Base-by-base conservation (phyloP, 1,140 invertebrate genomes). In the Pseudoatta argentina region DNA sequence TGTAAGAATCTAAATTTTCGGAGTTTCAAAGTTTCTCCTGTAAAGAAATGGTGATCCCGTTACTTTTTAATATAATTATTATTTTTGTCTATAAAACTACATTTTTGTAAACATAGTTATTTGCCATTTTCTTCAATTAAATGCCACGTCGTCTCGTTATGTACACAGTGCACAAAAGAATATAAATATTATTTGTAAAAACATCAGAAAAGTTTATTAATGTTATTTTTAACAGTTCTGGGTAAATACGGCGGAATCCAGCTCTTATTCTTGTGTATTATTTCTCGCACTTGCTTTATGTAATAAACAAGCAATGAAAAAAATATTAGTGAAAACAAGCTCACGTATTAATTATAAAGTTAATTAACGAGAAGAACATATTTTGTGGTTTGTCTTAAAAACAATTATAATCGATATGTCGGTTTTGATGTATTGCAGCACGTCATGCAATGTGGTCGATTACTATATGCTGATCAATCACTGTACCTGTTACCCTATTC, bases 391-490 rank as follows among this genome's bases (percentile, higher is more conserved):
- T 69, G 77, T 67, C 63, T 79, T 81, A 24, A 55, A 55, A 67
- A 81, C 64, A 55, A 69, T 81, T 55, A 57, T 71, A 71, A 81
- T 81, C 39, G 64, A 81, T 69, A 66, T 69, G 66, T 39, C 66
- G n/a, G 30, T 57, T 59, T 55, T 55, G 48, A 81, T 81, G 44
- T 81, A 81, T 81, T 71, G 16, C 75, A 18, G 27, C 57, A 34
- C n/a, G 64, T 16, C 48, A 67, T 51, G 44, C 61, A 39, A n/a
- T 44, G 18, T 30, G 24, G 61, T 81, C 64, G 21, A 81, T 81
- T 81, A 81, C 34, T 55, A 55, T 24, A 39, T 39, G 77, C 77
- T 71, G 77, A 81, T 81, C 64, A 71, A 81, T 81, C 77, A 81
- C 34, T 81, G 64, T 69, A 71, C 77, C 61, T 34, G 44, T 78